Evolutionary conservation across 2,888 invertebrate species (phyloP).

Genomic region (Flexamia atlantica): DNA sequence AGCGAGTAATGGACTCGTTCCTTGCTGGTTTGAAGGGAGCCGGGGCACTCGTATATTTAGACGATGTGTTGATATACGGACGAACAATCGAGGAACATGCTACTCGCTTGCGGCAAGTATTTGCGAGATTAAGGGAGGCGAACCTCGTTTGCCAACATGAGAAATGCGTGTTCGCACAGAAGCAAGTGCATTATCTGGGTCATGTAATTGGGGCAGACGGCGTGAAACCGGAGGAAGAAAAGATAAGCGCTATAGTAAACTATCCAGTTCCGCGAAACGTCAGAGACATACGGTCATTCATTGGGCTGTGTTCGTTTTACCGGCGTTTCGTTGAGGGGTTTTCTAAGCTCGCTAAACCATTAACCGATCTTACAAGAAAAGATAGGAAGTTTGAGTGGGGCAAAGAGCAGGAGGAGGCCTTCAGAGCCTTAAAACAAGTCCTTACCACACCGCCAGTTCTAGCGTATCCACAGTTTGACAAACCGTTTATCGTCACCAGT

Average conservation of each 20-base stretch:
- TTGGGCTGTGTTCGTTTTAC: slow-evolving; percentile 44
- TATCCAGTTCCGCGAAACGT: slow-evolving; percentile 36
- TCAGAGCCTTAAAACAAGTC: slow-evolving; percentile 58
- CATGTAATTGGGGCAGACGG: slow-evolving; percentile 14
- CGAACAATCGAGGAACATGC: slow-evolving; percentile 49
- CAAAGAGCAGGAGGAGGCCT: slow-evolving; percentile 59
- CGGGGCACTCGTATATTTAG: slow-evolving; percentile 32
- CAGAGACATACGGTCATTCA: slow-evolving; percentile 48
- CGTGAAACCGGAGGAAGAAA: not conserved
- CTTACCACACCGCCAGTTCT: slow-evolving; percentile 62
- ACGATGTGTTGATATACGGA: slow-evolving; percentile 44
- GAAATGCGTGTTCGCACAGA: slow-evolving; percentile 22
- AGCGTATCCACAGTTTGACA: slow-evolving; percentile 67
- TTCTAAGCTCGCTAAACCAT: slow-evolving; percentile 46
- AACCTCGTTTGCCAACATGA: not conserved
- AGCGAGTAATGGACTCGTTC: slow-evolving; percentile 20
- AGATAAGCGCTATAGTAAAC: not conserved
- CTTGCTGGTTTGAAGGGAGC: slow-evolving; percentile 17
- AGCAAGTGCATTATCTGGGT: slow-evolving; percentile 32
- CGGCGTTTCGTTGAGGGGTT: slow-evolving; percentile 43
- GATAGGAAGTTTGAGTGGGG: slow-evolving; percentile 56
- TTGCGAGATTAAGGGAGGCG: not conserved
- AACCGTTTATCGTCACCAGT: slow-evolving; percentile 59
- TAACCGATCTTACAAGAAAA: slow-evolving; percentile 26
- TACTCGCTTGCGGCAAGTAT: slow-evolving; percentile 20